Base-by-base conservation (phyloP, 2,888 invertebrate species). In the Tenthredo distinguenda region DNA sequence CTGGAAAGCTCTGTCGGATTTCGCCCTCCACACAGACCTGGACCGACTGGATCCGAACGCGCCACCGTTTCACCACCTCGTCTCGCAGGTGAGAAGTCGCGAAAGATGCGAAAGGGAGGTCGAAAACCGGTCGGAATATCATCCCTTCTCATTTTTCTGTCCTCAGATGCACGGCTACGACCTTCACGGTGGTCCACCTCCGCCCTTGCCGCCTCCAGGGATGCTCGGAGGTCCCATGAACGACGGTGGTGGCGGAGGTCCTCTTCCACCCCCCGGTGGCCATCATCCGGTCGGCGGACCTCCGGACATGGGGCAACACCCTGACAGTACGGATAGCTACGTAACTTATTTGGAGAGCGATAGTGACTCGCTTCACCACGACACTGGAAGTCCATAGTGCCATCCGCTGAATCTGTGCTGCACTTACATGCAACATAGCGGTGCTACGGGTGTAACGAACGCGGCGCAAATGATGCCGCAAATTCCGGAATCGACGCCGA, bases 1-100 rank as follows among this genome's bases (percentile, higher is more conserved):
- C 65, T 99, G 99, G 99, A 99, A 99, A 95, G 98, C 99, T 87
- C 96, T 99, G 84, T 97, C 97, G 85, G 99, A 99, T 94, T 99
- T 99, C 94, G 99, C 99, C 87, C 96, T 99, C 90, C 98, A 99
- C 93, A 97, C 98, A 9, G 99, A 99, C 94, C 95, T 99, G 86
- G 99, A 99, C 91, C 95, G 96, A 92, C 94, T 98, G 88, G 98
- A 98, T 91, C 97, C 97, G 58, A 96, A 96, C 89, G 96, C 96
- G 86, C 98, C 99, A 18, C 98, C 99, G 89, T 99, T 99, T 94
- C 99, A 99, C 93, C 99, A 99, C 93, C 96, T 99, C 90, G 98
- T 99, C 91, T 99, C 97, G 94, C 98, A 98, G 97, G 98, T 98
- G 94, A 94, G 91, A 68, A 9, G 84, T 18, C 43, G 76, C 72